Evolutionary conservation across 2,797 vertebrate species (phyloP).

Genomic region (Decapterus maruadsi): DNA sequence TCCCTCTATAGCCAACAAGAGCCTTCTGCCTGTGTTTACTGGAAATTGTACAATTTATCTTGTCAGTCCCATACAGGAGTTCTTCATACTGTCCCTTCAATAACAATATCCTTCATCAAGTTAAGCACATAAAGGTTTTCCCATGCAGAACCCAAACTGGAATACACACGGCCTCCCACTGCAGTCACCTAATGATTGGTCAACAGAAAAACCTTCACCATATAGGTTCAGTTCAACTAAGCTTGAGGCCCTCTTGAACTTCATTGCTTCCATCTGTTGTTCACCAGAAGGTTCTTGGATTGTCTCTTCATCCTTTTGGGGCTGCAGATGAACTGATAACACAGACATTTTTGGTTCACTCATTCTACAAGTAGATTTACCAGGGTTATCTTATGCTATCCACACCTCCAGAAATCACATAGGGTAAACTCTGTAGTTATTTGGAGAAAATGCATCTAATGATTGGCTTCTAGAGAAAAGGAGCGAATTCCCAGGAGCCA

Average conservation of each 20-base stretch:
- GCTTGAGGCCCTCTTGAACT: too few relatives aligned
- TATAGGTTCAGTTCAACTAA: too few relatives aligned
- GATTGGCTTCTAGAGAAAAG: not conserved
- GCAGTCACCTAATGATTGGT: not conserved
- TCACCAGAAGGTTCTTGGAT: not conserved
- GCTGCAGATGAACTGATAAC: not conserved
- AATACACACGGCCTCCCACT: not conserved
- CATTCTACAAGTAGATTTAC: not conserved
- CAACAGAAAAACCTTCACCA: not conserved
- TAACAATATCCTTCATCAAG: not conserved
- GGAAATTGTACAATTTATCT: not conserved
- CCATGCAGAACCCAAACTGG: not conserved
- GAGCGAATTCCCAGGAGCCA: not conserved
- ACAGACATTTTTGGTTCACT: not conserved
- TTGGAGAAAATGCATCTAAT: not conserved
- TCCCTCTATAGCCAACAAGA: not conserved
- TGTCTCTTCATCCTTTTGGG: not conserved
- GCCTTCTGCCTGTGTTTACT: not conserved
- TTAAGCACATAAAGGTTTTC: not conserved
- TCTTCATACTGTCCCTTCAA: not conserved
- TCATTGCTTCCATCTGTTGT: not conserved
- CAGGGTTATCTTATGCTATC: not conserved
- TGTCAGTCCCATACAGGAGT: not conserved
- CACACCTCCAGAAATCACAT: not conserved
- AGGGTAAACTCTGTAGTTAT: not conserved